Base-by-base conservation (phyloP, 2,113 vertebrate genomes). In the Phylloscopus trochiloides region DNA sequence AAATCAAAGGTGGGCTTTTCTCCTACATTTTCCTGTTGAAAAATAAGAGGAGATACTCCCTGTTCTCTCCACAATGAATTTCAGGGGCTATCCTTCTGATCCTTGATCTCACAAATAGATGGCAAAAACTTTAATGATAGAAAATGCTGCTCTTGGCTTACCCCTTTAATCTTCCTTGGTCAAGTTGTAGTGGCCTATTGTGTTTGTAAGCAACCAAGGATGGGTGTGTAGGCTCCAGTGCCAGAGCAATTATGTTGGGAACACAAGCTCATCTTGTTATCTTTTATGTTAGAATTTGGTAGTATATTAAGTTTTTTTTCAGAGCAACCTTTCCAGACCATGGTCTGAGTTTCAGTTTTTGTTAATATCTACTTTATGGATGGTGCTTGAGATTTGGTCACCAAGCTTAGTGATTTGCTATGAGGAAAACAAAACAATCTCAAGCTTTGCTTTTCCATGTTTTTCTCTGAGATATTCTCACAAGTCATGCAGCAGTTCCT, bases 101-200 rank as follows among this genome's bases (percentile, higher is more conserved):
- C 12, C n/a, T 48, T 70, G 14, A 42, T 81, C 19, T 78, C 59
- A 67, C 40, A 84, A 87, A 77, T 28, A 87, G 14, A 40, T 63
- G 71, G 43, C 43, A 91, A 78, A 95, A 85, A 14, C 36, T 78
- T 83, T 26, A 71, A 5, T 47, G 68, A 32, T 38, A 43, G 65
- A 84, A 93, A 80, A 45, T 73, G 22, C 3, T 63, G 40, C 28
- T 81, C n/a, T 83, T 4, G 1, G 16, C 54, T 66, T 86, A 21
- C 32, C 4, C 19, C 12, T 79, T 72, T 63, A 48, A 50, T 82
- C 67, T 61, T 85, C 34, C 11, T 0, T 0, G 0, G 43, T 80
- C 40, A 40, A 62, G 58, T 16, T 19, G 2, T 47, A 59, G 70
- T 40, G 50, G 9, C 51, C 47, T 51, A 3, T n/a, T 73, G 45